Evolutionary conservation across 2,113 vertebrate genomes (phyloP).

Genomic region (Syrmaticus mikado): DNA sequence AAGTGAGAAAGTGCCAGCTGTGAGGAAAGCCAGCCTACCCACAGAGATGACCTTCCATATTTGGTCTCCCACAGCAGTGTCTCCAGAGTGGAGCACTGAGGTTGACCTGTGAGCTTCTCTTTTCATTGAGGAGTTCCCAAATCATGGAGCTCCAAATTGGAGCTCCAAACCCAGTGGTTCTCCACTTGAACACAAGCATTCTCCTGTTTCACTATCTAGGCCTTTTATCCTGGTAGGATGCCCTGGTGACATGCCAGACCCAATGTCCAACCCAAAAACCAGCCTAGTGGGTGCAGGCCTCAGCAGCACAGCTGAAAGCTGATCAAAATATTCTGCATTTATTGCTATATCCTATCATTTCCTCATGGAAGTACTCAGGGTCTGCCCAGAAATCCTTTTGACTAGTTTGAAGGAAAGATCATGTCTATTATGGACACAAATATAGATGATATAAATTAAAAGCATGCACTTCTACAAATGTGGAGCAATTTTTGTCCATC

Average conservation of each 20-base stretch:
- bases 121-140: not conserved
- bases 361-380: not conserved
- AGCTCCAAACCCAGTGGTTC: not conserved
- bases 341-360: not conserved
- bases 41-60: not conserved
- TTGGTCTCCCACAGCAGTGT: not conserved
- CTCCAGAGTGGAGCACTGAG: accelerated
- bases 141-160: not conserved
- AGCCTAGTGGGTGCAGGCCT: too few species aligned
- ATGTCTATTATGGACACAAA: not conserved
- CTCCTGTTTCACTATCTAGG: not conserved
- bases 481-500: not conserved
- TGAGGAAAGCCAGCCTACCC: not conserved
- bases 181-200: accelerated
- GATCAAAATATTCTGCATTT: not conserved
- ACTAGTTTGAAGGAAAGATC: not conserved
- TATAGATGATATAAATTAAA: not conserved
- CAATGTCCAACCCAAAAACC: not conserved
- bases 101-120: not conserved
- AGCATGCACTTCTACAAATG: not conserved
- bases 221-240: not conserved
- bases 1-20: not conserved
- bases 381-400: not conserved
- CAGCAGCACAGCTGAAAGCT: not conserved
- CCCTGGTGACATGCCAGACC: not conserved